phyloP scores from a whole-genome alignment of 2,113 vertebrate species.

The Psittacara wagleri region DNA sequence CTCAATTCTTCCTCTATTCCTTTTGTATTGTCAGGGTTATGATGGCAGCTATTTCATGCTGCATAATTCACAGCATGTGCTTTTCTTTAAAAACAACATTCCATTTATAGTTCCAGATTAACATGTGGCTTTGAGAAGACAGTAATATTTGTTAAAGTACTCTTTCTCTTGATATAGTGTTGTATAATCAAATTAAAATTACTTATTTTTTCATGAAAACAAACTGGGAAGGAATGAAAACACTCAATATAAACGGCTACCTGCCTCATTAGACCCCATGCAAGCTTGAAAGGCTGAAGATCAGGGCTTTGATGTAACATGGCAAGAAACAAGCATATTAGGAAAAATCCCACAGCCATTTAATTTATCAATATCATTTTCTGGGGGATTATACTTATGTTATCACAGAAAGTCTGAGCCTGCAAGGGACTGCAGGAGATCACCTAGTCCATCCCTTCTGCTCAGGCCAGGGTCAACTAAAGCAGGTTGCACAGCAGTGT shows the following conservation, averaged over 20 bases:
- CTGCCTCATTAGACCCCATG: neutral
- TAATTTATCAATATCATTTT: neutral
- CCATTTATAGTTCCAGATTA: neutral
- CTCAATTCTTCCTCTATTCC: neutral
- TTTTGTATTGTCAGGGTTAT: neutral
- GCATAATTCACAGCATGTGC: neutral
- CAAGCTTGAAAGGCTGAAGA: neutral
- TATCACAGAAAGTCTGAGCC: neutral
- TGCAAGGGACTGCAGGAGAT: neutral
- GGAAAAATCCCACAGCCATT: neutral
- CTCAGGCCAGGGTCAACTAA: neutral
- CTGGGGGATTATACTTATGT: neutral
- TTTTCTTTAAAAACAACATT: neutral
- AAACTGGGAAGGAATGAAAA: neutral
- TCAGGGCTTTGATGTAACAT: accelerated
- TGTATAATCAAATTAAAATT: neutral
- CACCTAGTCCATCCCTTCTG: neutral
- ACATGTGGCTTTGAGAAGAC: neutral
- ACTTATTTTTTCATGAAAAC: neutral
- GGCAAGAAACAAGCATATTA: neutral
- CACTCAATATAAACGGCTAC: neutral
- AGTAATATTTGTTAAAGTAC: neutral
- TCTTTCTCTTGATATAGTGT: neutral
- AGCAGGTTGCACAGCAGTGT: neutral
- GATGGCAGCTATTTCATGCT: neutral